Base-by-base conservation (phyloP, 1,140 invertebrate genomes). In the Lethrus apterus region DNA sequence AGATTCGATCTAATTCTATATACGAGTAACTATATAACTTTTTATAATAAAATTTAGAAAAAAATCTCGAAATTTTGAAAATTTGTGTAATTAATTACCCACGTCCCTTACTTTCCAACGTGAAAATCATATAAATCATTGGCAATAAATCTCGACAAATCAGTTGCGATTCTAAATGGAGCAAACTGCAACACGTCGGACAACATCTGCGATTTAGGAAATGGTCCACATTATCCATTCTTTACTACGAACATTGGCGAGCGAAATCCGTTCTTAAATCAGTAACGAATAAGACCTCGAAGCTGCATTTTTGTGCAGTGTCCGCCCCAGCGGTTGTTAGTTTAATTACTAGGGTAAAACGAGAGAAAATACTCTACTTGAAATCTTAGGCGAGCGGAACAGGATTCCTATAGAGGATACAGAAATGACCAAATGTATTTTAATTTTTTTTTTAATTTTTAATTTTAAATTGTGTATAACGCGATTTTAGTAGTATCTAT, bases 331-430 rank as follows among this genome's bases (percentile, higher is more conserved):
- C 46, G 52, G 56, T 58, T 58, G 56, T 58, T 60, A 60, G 58
- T 60, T 60, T 60, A 60, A 60, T 58, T 60, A 58, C 58, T 52
- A 48, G 52, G 58, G 55, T 57, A 54, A 52, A 54, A 49, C 47
- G 55, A 34, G 41, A 44, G 51, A 54, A 47, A 40, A 47, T 47
- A 20, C 32, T 29, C 26, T 44, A 36, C 14, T 42, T 32, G 47
- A 43, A 44, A 43, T 43, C 31, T 36, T 26, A 23, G 33, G 11
- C 10, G 13, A 26, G 46, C 38, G 38, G 38, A 42, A 34, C 38
- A 41, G 18, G 42, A 32, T 31, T 44, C 15, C 23, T 44, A 20
- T 32, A 32, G 20, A 11, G 19, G 30, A 13, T 19, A 17, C 30
- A 44, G n/a, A n/a, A n/a, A n/a, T n/a, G n/a, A n/a, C n/a, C n/a